Conservation (phyloP, 2,797 vertebrate species). For the Poecilia gillii region DNA sequence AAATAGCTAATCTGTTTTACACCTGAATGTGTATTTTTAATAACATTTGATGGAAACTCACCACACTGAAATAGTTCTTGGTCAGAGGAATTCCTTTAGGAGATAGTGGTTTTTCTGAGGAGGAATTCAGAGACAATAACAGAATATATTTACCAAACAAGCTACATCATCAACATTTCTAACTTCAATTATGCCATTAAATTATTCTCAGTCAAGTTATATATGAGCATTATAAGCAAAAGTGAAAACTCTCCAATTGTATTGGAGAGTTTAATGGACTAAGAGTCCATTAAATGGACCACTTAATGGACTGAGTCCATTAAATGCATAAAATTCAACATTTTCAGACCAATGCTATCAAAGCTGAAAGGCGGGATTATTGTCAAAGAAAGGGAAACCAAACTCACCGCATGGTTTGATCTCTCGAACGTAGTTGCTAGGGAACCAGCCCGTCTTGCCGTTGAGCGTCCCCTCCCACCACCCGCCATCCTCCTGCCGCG, state of each 20-base stretch:
- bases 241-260: not conserved
- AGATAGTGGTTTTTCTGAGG: constrained; percentile 90
- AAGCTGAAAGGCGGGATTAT: not conserved
- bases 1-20: not conserved
- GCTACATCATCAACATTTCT: not conserved
- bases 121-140: not conserved
- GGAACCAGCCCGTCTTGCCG: constrained; percentile 96
- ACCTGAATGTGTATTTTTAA: not conserved
- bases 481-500: constrained; percentile 95
- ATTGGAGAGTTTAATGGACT: not conserved
- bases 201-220: not conserved
- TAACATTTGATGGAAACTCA: constrained; percentile 75
- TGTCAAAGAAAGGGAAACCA: not conserved
- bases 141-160: not conserved
- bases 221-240: not conserved
- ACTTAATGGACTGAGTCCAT: no score
- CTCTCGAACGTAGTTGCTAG: constrained; percentile 98
- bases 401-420: constrained; percentile 94
- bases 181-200: not conserved
- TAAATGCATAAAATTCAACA: not conserved
- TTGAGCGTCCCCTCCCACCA: constrained; percentile 97
- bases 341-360: not conserved
- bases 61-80: constrained; percentile 97
- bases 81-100: constrained; percentile 92
- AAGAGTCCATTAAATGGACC: not conserved